Evolutionary conservation across 2,113 vertebrate genomes (phyloP), one percentile per base, ranked within the genome.

Genomic region (Propithecus coquereli): DNA sequence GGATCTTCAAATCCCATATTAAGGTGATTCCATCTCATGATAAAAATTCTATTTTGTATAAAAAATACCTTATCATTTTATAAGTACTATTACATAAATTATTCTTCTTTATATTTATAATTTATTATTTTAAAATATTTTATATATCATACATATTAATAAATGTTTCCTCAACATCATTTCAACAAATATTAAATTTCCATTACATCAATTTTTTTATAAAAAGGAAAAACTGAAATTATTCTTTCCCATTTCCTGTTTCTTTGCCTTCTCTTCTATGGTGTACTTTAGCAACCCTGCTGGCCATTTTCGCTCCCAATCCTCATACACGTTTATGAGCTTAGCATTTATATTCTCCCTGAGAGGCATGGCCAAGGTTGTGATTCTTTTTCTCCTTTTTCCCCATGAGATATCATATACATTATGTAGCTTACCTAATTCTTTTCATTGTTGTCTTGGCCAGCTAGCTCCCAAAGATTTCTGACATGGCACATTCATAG

Each of bases 121-220:
- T 84, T 96, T 92, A 45, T 97, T 87, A 82, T 68, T 95, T 92
- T 87, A 59, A 93, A 66, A 8, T 77, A 71, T 87, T 97, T 97
- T 97, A 90, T 71, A 47, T 87, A 87, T 89, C 79, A 96, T 96
- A 93, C 80, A 94, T 93, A 95, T 97, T 93, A 96, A 96, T 93
- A 92, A 47, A 74, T 63, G 27, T 88, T 94, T 94, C 83, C 93
- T 87, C 65, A 90, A 84, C 59, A 94, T 90, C 14, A 20, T 61
- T 96, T 95, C 87, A 81, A 94, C 34, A 96, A 96, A 80, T 95
- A 94, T 92, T 94, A 92, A 80, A 92, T 93, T 96, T 97, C 8
- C 20, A 86, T 91, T 40, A 77, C 47, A 93, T 88, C n/a, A 73
- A 30, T 70, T 89, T 95, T 88, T 95, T 52, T 6, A 94, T 79